These are phyloP conservation scores for Rhagium mordax DNA, from an alignment of 2,888 invertebrate genomes.

Conservation along the genomic window DNA sequence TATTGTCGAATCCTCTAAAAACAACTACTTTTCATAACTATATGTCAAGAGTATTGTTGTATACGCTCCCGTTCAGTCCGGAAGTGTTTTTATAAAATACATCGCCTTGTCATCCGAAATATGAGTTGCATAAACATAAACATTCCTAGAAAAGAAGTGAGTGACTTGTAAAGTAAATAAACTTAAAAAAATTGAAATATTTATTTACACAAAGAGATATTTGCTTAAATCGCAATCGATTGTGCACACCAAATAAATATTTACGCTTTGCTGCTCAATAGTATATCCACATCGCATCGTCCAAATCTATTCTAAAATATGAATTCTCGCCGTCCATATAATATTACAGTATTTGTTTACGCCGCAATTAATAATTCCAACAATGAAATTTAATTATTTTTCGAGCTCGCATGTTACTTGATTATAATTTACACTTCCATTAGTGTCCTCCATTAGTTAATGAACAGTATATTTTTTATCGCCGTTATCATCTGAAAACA, in stretches of 20 bases:
- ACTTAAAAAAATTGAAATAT: too few species aligned
- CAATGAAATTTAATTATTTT: slow-evolving; percentile 13
- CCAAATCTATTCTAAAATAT: neutral
- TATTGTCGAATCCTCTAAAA: too few species aligned
- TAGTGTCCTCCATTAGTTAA: slow-evolving; percentile 24
- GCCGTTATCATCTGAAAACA: neutral
- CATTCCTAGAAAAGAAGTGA: neutral
- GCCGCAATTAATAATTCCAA: neutral
- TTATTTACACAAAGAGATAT: neutral
- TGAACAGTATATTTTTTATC: slow-evolving; percentile 6
- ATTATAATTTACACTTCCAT: slow-evolving; percentile 16
- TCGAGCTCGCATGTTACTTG: neutral
- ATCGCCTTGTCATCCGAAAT: neutral
- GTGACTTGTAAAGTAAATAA: neutral
- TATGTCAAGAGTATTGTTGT: too few species aligned
- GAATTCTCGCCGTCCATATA: neutral
- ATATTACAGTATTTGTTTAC: neutral
- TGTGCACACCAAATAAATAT: neutral
- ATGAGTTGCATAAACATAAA: neutral
- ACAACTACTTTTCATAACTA: too few species aligned
- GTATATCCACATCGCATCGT: neutral
- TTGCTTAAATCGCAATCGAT: neutral
- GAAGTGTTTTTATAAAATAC: too few species aligned
- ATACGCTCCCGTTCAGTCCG: too few species aligned
- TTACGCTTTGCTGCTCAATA: neutral